Evolutionary conservation across 30 jellyfish, hydroid and myxozoan genomes (phyloP), one percentile per base, ranked within the genome.

Genomic region (Hydractinia echinata): DNA sequence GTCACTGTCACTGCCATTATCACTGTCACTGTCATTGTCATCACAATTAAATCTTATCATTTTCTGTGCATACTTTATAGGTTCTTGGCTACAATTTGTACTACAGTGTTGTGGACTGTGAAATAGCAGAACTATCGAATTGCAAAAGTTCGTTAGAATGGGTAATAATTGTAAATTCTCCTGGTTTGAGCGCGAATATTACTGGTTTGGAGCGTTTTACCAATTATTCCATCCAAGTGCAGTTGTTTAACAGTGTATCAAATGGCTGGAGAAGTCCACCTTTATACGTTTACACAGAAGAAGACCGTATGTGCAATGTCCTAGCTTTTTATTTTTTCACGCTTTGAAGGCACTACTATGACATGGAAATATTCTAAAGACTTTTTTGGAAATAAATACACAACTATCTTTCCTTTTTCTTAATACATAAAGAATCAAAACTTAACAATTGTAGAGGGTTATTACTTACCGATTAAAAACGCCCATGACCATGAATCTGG

Each of bases 81-180:
- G 61, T 71, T 48, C 18, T 50, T 15, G 81, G 81, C n/a, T 71
- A 71, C n/a, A 8, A 50, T 9, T 4, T 71, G 61, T 71, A 9
- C 60, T 71, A 71, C 66, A 71, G 61, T 52, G 81, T 71, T 6
- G 55, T 71, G 44, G 81, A 71, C 50, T 71, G 81, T 50, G 44
- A 15, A 6, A 52, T 20, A 52, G 81, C 81, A 71, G 81, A 71
- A 71, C n/a, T 71, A 71, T 5, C 66, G 10, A 58, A 71, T 19
- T 71, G 81, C 52, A 71, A 71, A 3, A 50, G 61, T 4, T 19
- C 55, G 13, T 20, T 7, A 9, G 61, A 30, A 50, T n/a, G 39
- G n/a, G 66, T 19, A 5, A 58, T 20, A 6, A 0, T 20, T 7
- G 81, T 71, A 7, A 58, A 58, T 16, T 58, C 20, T 1, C 81